phyloP scores from a whole-genome alignment of 2,888 invertebrate genomes.

The Tethea ocularis region DNA sequence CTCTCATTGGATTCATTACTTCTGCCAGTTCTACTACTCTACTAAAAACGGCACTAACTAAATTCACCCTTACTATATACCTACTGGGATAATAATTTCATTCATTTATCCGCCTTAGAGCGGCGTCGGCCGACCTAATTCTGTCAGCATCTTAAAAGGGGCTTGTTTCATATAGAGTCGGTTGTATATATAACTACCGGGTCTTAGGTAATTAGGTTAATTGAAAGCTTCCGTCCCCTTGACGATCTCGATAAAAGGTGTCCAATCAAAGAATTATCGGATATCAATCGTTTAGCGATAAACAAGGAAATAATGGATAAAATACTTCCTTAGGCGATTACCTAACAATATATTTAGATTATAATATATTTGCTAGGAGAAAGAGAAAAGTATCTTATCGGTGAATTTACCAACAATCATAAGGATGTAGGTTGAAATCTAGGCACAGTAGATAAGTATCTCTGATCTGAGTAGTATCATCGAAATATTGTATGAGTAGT shows the following conservation, averaged over 20 bases:
- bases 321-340: no score
- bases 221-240: constrained; percentile 53
- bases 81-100: not conserved
- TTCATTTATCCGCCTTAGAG: not conserved
- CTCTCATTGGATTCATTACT: no score
- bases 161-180: constrained; percentile 34
- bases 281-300: constrained; percentile 11
- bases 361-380: no score
- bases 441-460: no score
- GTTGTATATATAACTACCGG: constrained; percentile 25
- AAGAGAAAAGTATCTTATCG: no score
- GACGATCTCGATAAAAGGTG: constrained; percentile 33
- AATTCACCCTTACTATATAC: not conserved
- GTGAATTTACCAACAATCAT: no score
- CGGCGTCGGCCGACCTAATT: not conserved
- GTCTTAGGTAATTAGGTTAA: constrained; percentile 63
- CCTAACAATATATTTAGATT: no score
- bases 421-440: no score
- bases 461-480: no score
- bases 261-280: constrained; percentile 41
- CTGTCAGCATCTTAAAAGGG: constrained; percentile 11
- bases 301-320: not conserved
- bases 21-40: not conserved
- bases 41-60: not conserved
- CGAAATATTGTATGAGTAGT: no score